Base-by-base conservation (phyloP, 2,797 vertebrate species). In the Myotis myotis region DNA sequence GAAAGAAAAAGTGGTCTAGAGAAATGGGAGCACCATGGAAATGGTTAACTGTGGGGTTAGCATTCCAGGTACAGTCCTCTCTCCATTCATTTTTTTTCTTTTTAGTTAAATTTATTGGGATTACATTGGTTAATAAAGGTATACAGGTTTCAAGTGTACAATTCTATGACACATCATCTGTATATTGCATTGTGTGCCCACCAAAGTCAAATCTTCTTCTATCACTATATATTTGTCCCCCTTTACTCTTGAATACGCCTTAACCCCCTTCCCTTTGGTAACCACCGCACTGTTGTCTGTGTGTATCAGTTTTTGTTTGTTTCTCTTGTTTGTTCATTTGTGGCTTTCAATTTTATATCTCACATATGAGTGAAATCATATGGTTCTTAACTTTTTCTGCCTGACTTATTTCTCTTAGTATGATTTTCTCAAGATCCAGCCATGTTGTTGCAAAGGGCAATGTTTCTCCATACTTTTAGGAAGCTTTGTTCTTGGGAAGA, bases 1-100 rank as follows among this genome's bases (percentile, higher is more conserved):
- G 12, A 33, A 36, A 78, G 33, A 3, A 82, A 81, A 94, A 30
- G 62, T 38, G 13, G 28, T 47, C 1, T 28, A 28, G 47, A 25
- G 62, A 96, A 92, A 89, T 47, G n/a, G 91, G 90, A 95, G 88
- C 82, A 30, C 72, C 57, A n/a, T 49, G 88, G 90, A 95, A 51
- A 82, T 82, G 95, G 90, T 89, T 96, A 93, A 57, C 75, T 83
- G 3, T 23, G 96, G 95, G 70, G 30, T 82, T 74, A 89, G 33
- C n/a, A 60, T 8, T 49, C 80, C 91, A 83, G 60, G 16, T 1
- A 64, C 20, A 88, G 75, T 55, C 71, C 0, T 0, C 71, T n/a
- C 17, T 16, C 68, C n/a, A 36, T 36, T 78, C 66, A 19, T 12
- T 70, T 38, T 5, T 68, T 38, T 13, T 68, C 8, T 2, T 55